Percentiles rank a stretch among this genome's conserved stretches.
phyloP scores from a whole-genome alignment of 64 coral and sea anemone species.

The Porites australiensis region DNA sequence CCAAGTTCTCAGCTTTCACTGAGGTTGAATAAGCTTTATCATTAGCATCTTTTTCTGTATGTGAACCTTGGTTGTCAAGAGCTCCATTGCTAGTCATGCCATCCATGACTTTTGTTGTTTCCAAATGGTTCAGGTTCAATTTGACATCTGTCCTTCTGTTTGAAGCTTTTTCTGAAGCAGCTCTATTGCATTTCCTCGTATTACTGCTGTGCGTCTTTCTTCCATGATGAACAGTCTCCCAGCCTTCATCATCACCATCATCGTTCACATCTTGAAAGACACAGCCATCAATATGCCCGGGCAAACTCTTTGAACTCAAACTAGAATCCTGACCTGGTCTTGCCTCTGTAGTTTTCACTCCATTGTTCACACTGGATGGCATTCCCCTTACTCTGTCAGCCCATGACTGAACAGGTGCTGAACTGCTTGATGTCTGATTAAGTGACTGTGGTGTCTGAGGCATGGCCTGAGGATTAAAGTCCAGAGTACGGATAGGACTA shows the following conservation, averaged over 20 bases:
- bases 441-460: neutral
- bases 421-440: neutral
- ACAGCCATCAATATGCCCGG: neutral
- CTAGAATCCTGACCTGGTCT: neutral
- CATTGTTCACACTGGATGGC: neutral
- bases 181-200: slow-evolving; percentile 3
- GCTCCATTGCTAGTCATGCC: slow-evolving; percentile 32
- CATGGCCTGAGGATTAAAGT: slow-evolving; percentile 32
- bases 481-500: slow-evolving; percentile 40
- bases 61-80: neutral
- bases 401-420: slow-evolving; percentile 40
- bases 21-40: neutral
- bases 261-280: slow-evolving; percentile 42
- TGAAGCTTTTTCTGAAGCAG: neutral
- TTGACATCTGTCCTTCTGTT: slow-evolving; percentile 4
- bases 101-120: neutral
- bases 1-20: neutral
- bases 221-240: slow-evolving; percentile 93
- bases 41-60: neutral
- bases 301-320: neutral
- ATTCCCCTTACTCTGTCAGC: slow-evolving; percentile 68
- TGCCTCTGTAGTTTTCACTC: slow-evolving; percentile 11
- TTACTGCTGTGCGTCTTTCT: slow-evolving; percentile 69
- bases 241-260: slow-evolving; percentile 80
- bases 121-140: slow-evolving; percentile 17